Conservation (phyloP, 2,113 vertebrate genomes). For the Tiliqua scincoides region DNA sequence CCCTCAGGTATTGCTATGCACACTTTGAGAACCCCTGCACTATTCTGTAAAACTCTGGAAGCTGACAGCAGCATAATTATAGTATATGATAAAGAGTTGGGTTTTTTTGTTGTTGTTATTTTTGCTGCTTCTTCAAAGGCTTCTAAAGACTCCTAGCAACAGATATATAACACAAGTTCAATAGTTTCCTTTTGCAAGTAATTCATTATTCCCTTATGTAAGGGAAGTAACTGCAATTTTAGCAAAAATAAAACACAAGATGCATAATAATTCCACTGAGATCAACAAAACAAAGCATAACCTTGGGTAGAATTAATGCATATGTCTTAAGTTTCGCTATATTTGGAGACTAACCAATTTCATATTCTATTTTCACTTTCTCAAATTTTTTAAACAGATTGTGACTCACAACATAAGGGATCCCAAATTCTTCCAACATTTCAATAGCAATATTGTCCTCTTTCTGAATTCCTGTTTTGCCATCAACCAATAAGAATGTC, state of each 20-base stretch:
- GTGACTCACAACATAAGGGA: constrained; percentile 90
- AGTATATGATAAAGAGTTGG: too few species aligned
- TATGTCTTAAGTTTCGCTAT: not conserved
- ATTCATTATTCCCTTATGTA: not conserved
- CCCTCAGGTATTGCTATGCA: not conserved
- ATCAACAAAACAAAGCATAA: not conserved
- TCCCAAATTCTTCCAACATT: constrained; percentile 93
- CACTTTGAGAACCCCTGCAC: not conserved
- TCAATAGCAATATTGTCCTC: constrained; percentile 86
- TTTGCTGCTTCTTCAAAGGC: not conserved
- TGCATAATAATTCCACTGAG: not conserved
- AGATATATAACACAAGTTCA: not conserved
- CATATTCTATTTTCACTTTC: not conserved
- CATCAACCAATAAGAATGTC: constrained; percentile 92
- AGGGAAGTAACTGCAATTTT: not conserved
- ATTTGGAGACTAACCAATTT: not conserved
- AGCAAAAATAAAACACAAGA: not conserved
- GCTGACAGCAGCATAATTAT: not conserved
- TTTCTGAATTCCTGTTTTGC: constrained; percentile 84
- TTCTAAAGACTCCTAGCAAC: not conserved
- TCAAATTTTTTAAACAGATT: not conserved
- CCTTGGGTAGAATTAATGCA: not conserved
- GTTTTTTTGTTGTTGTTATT: not conserved
- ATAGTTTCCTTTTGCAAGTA: not conserved
- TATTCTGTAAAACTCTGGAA: not conserved